These are phyloP conservation scores for Diceros bicornis DNA, from an alignment of 2,797 vertebrate genomes.

Conservation along the genomic window DNA sequence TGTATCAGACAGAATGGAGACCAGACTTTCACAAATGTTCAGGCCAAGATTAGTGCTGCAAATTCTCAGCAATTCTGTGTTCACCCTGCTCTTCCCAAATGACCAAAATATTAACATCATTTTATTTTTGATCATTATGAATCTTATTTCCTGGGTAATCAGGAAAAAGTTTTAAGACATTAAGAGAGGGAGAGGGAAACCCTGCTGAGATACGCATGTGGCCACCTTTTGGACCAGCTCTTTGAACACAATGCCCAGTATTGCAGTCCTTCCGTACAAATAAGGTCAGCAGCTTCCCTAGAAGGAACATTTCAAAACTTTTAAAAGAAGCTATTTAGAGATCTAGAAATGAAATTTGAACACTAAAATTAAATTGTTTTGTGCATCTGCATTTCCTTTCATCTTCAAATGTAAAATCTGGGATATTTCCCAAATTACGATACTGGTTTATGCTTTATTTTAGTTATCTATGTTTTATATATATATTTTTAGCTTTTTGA, in stretches of 20 bases:
- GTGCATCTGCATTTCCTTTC: conserved; percentile 49
- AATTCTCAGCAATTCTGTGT: background rate
- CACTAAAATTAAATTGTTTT: background rate
- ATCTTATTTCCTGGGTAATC: conserved; percentile 16
- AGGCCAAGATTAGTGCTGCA: background rate
- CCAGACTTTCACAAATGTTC: conserved; percentile 60
- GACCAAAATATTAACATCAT: conserved; percentile 53
- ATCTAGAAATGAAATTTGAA: conserved; percentile 32
- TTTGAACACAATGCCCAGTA: background rate
- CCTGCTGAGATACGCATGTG: background rate
- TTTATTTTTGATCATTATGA: conserved; percentile 49
- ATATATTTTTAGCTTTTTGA: background rate
- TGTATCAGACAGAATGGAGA: conserved; percentile 72
- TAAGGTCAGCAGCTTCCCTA: background rate
- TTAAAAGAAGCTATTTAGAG: conserved; percentile 44
- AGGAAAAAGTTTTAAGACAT: conserved; percentile 8
- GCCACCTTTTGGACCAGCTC: background rate
- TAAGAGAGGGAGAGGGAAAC: background rate
- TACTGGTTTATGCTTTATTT: conserved; percentile 8
- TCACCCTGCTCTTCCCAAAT: conserved; percentile 31
- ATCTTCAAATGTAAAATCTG: conserved; percentile 53
- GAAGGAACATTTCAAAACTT: conserved; percentile 26
- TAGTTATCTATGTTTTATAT: background rate
- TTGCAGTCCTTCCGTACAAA: background rate
- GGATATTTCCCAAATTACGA: conserved; percentile 2